These are phyloP conservation scores for Apotomis betuletana DNA, from an alignment of 2,888 invertebrate species.

Conservation along the genomic window DNA sequence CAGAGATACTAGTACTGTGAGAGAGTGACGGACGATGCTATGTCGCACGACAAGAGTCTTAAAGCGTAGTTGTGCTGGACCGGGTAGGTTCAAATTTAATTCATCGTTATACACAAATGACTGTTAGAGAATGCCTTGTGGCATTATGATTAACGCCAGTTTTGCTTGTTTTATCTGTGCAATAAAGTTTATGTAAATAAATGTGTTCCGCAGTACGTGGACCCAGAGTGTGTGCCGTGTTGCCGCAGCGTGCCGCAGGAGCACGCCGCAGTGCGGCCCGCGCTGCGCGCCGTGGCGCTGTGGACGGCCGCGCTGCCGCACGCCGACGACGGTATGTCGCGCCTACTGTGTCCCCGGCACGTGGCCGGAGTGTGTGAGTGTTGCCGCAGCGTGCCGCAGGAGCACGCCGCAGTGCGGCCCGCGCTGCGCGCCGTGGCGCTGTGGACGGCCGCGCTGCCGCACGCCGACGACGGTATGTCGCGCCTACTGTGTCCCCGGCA, in stretches of 20 bases:
- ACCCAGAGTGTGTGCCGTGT: conserved; percentile 54
- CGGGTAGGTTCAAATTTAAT: too few species aligned
- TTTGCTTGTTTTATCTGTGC: too few species aligned
- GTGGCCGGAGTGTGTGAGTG: too few species aligned
- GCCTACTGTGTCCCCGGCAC: too few species aligned
- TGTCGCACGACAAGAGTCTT: too few species aligned
- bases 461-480: conserved; percentile 52
- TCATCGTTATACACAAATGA: too few species aligned
- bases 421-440: conserved; percentile 42
- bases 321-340: conserved; percentile 51
- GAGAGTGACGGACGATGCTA: too few species aligned
- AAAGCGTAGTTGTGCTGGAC: too few species aligned
- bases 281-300: conserved; percentile 55
- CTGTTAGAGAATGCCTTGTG: too few species aligned
- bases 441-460: conserved; percentile 49
- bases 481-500: too few species aligned
- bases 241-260: conserved; percentile 62
- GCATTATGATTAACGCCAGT: conserved; percentile 43
- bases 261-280: conserved; percentile 51
- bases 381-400: conserved; percentile 41
- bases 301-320: conserved; percentile 50
- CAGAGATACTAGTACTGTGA: too few species aligned
- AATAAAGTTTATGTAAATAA: too few species aligned
- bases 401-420: conserved; percentile 47
- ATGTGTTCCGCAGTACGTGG: conserved; percentile 49